Conservation (phyloP, 23 tunicate species). For the Styela plicata region DNA sequence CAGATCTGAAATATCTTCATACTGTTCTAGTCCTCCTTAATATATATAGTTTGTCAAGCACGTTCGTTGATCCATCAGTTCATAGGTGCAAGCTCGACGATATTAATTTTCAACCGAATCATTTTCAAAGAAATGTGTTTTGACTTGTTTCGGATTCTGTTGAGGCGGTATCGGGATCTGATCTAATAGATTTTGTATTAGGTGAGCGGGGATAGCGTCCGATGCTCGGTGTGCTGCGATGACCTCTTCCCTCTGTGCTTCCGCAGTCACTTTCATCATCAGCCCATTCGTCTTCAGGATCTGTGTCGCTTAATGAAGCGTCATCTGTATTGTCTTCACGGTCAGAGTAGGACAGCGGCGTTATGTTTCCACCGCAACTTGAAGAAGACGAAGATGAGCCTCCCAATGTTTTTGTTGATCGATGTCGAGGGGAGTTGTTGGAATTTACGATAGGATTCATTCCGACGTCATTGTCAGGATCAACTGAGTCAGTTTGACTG, state of each 20-base stretch:
- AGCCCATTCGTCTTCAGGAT: conserved; percentile 23
- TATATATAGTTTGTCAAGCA: no score
- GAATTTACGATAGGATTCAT: background rate
- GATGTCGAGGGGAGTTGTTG: conserved; percentile 2
- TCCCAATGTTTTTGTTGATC: background rate
- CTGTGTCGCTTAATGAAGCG: conserved; percentile 25
- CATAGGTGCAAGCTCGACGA: no score
- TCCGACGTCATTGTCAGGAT: background rate
- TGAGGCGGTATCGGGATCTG: background rate
- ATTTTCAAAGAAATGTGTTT: conserved; percentile 2
- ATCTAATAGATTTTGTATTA: background rate
- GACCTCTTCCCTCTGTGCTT: background rate
- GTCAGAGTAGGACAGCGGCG: conserved; percentile 16
- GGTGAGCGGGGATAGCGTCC: background rate
- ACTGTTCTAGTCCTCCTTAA: no score
- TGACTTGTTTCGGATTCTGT: conserved; percentile 6
- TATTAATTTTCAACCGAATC: no score
- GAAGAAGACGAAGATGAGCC: background rate
- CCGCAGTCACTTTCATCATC: conserved; percentile 43
- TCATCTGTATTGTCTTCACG: background rate
- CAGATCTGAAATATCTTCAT: no score
- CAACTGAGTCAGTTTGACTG: conserved; percentile 67
- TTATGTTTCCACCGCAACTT: conserved; percentile 4
- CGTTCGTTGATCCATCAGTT: no score
- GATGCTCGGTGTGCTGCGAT: background rate